Base-by-base conservation (phyloP, 2,888 invertebrate genomes). In the Polymixis flavicincta region DNA sequence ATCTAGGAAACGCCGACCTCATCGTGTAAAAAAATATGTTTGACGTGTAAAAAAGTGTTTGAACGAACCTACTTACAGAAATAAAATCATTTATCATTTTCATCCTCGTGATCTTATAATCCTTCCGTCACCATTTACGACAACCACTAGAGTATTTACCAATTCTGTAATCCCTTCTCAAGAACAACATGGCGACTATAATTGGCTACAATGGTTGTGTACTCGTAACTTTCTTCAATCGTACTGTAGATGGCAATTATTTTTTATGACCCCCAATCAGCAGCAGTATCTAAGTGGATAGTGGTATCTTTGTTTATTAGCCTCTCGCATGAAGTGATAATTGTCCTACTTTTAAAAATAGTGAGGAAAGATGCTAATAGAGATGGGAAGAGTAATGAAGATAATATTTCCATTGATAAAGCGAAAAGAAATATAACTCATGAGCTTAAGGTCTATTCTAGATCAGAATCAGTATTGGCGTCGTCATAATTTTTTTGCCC, bases 331-430 rank as follows among this genome's bases (percentile, higher is more conserved):
- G 22, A 37, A 65, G 66, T 83, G 80, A 64, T 83, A 80, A 86
- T 86, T 80, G 80, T 55, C 45, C 76, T 64, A 86, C 64, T 76
- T 86, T 65, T 52, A 68, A 78, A 63, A 64, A 48, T 63, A 32
- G 37, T 63, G 28, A 32, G 37, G 45, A 17, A 52, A 37, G 32
- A 52, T 61, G 54, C 13, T 55, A 25, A 55, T 68, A 17, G 52
- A 57, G 57, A 64, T 64, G n/a, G 14, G 22, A 7, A 42, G 28
- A 42, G 22, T 13, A 14, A 48, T 60, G 61, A 22, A 76, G 28
- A 48, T n/a, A 48, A 28, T 22, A 2, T 17, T 22, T 22, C n/a
- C 1, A 37, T 37, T 76, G 32, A 61, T 42, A 52, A 74, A 28
- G 17, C 0, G 19, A 19, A 45, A 60, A 22, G 22, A 32, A 22